Percentiles rank a stretch among this genome's conserved stretches.
These are phyloP conservation scores for Brachionichthys hirsutus DNA, from an alignment of 2,113 vertebrate species.

Conservation along the genomic window DNA sequence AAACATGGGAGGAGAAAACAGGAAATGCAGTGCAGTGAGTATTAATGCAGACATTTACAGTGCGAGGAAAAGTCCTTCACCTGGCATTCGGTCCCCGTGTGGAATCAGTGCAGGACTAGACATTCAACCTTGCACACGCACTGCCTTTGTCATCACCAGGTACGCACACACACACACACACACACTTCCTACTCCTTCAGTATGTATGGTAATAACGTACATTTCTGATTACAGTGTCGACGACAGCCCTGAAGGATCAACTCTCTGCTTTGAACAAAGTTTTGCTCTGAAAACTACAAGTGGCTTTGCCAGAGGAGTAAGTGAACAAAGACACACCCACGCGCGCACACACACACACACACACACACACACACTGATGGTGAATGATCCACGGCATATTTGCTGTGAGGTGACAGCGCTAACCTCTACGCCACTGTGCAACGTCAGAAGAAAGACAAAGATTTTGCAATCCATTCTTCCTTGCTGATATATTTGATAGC, in stretches of 20 bases:
- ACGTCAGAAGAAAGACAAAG: too few relatives aligned
- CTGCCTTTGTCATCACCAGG: constrained; percentile 83
- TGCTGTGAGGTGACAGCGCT: too few relatives aligned
- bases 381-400: too few relatives aligned
- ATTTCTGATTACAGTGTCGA: constrained; percentile 54
- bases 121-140: constrained; percentile 70
- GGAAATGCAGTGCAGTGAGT: constrained; percentile 65
- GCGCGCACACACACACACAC: neutral
- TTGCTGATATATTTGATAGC: too few relatives aligned
- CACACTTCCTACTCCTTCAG: neutral
- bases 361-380: too few relatives aligned
- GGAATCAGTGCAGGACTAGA: constrained; percentile 70
- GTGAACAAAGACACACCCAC: constrained; percentile 19
- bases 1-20: constrained; percentile 57
- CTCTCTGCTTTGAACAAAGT: constrained; percentile 62
- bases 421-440: too few relatives aligned
- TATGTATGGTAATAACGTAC: neutral
- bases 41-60: constrained; percentile 72
- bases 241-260: constrained; percentile 55
- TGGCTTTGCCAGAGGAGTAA: constrained; percentile 63
- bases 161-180: constrained; percentile 43
- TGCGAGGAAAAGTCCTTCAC: neutral
- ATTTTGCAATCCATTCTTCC: too few relatives aligned
- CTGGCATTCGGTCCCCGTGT: constrained; percentile 62
- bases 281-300: constrained; percentile 60